A percentile compares a stretch with the other conserved stretches of the same genome.
phyloP scores from a whole-genome alignment of 2,888 invertebrate species.

The Leptothorax acervorum region DNA sequence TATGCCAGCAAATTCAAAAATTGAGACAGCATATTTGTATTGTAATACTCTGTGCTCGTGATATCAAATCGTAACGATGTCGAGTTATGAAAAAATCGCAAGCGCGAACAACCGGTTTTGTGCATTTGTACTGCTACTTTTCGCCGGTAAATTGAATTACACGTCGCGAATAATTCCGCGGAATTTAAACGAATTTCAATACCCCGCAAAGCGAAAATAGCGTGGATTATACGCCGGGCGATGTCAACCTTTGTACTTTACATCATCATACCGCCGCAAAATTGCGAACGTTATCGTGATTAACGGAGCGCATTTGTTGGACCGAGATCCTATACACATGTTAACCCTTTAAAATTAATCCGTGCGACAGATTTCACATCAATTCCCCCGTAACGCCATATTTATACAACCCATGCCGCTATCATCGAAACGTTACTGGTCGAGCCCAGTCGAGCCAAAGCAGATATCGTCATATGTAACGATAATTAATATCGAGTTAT shows the following conservation, averaged over 20 bases:
- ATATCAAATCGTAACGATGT: not conserved
- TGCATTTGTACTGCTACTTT: conserved; percentile 9
- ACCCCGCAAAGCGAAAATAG: conserved; percentile 42
- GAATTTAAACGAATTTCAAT: conserved; percentile 52
- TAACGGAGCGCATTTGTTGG: conserved; percentile 49
- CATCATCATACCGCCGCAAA: conserved; percentile 46
- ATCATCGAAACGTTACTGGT: conserved; percentile 32
- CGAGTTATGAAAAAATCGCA: conserved; percentile 20
- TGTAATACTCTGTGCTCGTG: not conserved
- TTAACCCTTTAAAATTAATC: conserved; percentile 54
- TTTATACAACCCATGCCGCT: conserved; percentile 18
- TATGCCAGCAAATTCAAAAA: not conserved
- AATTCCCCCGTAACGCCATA: conserved; percentile 7
- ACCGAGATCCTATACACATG: conserved; percentile 10
- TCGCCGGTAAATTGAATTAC: conserved; percentile 36
- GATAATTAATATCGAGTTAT: conserved; percentile 51
- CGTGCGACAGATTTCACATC: conserved; percentile 48
- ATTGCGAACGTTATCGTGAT: conserved; percentile 50
- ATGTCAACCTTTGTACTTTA: conserved; percentile 56
- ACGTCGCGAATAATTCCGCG: conserved; percentile 40
- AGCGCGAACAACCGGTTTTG: not conserved
- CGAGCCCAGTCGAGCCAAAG: conserved; percentile 11
- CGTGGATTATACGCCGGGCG: conserved; percentile 26
- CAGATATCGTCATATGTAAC: conserved; percentile 33
- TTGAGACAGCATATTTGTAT: not conserved